Conservation (phyloP, 2,888 invertebrate species). For the Galerucella calmariensis region DNA sequence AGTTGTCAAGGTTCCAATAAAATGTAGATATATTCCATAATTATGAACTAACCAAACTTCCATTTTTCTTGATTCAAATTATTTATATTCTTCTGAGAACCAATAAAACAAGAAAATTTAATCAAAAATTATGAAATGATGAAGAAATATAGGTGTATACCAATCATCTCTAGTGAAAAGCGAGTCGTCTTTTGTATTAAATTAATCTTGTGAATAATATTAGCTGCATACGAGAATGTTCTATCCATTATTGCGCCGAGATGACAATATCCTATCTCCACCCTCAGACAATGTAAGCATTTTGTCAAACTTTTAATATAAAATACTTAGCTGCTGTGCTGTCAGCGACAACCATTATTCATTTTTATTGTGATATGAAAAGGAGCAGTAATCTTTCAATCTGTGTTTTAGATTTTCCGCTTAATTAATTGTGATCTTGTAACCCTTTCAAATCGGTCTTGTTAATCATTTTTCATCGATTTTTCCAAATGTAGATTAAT, state of each 20-base stretch:
- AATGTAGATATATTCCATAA: too few species aligned
- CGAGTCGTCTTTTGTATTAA: constrained; percentile 47
- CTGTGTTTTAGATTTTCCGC: constrained; percentile 29
- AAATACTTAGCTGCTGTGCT: constrained; percentile 54
- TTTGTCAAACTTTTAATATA: constrained; percentile 61
- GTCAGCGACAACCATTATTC: constrained; percentile 49
- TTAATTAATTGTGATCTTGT: constrained; percentile 34
- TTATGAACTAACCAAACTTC: too few species aligned
- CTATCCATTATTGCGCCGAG: constrained; percentile 51
- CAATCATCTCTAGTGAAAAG: constrained; percentile 36
- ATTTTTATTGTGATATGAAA: constrained; percentile 42
- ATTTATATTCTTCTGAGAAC: neutral
- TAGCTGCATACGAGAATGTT: constrained; percentile 49
- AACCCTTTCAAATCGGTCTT: constrained; percentile 23
- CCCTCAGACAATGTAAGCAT: constrained; percentile 59
- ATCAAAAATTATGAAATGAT: constrained; percentile 38
- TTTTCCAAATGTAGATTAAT: neutral
- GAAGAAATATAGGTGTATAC: constrained; percentile 40
- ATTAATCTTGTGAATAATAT: constrained; percentile 52
- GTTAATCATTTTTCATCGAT: constrained; percentile 32
- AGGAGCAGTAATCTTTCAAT: constrained; percentile 35
- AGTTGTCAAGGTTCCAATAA: too few species aligned
- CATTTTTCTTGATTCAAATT: neutral
- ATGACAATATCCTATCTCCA: constrained; percentile 59
- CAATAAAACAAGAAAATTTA: constrained; percentile 25